These are phyloP conservation scores for Pluvianellus socialis DNA, from an alignment of 2,113 vertebrate species.

Conservation along the genomic window DNA sequence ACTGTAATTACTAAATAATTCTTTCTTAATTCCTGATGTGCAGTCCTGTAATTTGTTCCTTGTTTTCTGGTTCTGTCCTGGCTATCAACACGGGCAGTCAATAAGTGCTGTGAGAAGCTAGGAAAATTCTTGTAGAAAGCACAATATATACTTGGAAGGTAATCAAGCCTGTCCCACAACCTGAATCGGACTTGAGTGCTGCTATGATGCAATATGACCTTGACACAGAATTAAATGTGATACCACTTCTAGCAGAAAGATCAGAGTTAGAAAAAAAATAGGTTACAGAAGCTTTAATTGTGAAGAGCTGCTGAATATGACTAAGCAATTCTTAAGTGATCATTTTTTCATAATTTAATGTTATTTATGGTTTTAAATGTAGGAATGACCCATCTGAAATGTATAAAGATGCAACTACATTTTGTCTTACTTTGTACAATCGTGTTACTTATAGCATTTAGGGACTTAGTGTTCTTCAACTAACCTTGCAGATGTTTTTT, in stretches of 20 bases:
- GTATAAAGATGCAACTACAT: not conserved
- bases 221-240: not conserved
- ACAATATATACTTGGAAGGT: not conserved
- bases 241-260: not conserved
- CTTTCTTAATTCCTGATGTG: not conserved
- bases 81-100: not conserved
- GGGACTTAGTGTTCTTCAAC: not conserved
- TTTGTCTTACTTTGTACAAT: constrained; percentile 34
- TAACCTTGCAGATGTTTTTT: constrained; percentile 8
- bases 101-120: not conserved
- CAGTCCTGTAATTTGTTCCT: not conserved
- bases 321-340: constrained; percentile 9
- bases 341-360: constrained; percentile 34
- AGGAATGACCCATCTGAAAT: constrained; percentile 34
- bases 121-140: not conserved
- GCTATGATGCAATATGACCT: not conserved
- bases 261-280: not conserved
- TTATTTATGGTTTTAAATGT: not conserved
- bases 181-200: not conserved
- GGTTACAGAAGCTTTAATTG: not conserved
- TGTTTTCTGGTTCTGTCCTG: not conserved
- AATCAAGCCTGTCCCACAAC: not conserved
- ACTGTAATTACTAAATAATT: not conserved
- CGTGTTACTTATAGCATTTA: constrained; percentile 24
- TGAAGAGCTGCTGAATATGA: not conserved